Base-by-base conservation (phyloP, 2,888 invertebrate genomes). In the Ellobium chinense region DNA sequence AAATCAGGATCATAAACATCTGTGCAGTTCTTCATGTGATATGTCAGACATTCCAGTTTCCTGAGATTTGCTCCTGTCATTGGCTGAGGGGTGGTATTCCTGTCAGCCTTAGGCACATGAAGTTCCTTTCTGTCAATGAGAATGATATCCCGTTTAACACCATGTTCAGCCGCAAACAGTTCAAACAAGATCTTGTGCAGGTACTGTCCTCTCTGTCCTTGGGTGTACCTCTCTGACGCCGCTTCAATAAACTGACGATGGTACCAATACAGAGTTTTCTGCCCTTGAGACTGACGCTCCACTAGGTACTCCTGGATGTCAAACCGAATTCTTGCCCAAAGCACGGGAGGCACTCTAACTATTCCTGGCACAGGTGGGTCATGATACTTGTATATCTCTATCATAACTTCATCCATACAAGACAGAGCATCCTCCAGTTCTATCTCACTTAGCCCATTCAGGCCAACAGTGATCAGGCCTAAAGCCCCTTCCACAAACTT, bases 381-480 rank as follows among this genome's bases (percentile, higher is more conserved):
- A 82, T 92, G 91, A 80, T 87, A 91, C 37, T 85, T 86, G 81
- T 91, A 92, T 1, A 91, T 87, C 46, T 90, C 90, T 84, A 89
- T 85, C 73, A 92, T 82, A n/a, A 89, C 90, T 60, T 85, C 85
- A 82, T 90, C 88, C 79, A 90, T 88, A 86, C 91, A 91, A 1
- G 92, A 92, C 56, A 92, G 83, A 7, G 87, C 91, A 87, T 91
- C 92, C 68, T 91, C 91, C 29, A 91, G 86, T 81, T 92, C 92
- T 78, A 89, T 86, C 58, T 91, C 91, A 56, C 89, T 88, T 56
- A 91, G 83, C 0, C 92, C 92, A 63, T 89, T 86, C 54, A 88
- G 81, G n/a, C 90, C 91, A 63, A 91, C 80, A 2, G 91, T 91
- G 46, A 92, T 85, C 77, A 88, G 88, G 9, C 90, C 90, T 1